phyloP scores from a whole-genome alignment of 1,140 invertebrate genomes.

The Drosophila mauritiana region DNA sequence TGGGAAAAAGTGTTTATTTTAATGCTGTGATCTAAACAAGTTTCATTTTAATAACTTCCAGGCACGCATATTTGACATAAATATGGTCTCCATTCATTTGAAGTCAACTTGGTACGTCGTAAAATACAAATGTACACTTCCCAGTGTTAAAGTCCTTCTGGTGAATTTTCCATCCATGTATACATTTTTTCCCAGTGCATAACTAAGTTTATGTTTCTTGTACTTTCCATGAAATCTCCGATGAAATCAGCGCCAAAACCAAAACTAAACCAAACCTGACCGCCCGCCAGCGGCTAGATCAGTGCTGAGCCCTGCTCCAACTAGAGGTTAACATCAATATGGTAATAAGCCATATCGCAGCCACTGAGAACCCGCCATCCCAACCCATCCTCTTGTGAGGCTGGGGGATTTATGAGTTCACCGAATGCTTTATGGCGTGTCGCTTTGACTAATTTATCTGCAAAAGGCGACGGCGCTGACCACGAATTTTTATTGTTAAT shows the following conservation, averaged over 20 bases:
- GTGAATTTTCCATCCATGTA: too few relatives aligned
- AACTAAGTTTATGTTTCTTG: slow-evolving; percentile 22
- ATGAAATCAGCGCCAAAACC: slow-evolving; percentile 72
- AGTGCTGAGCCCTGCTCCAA: slow-evolving; percentile 59
- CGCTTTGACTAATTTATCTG: slow-evolving; percentile 84
- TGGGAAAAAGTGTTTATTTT: background rate
- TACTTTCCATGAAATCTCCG: slow-evolving; percentile 60
- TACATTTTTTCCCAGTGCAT: slow-evolving; percentile 32
- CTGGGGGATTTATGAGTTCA: slow-evolving; percentile 79
- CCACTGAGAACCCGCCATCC: slow-evolving; percentile 36
- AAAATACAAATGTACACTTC: too few relatives aligned
- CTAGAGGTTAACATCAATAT: slow-evolving; percentile 74
- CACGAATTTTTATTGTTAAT: slow-evolving; percentile 78
- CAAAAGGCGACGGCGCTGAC: slow-evolving; percentile 53
- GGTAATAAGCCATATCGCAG: slow-evolving; percentile 68
- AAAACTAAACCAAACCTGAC: slow-evolving; percentile 43
- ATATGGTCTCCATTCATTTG: background rate
- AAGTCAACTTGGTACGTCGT: too few relatives aligned
- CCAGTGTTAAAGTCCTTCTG: too few relatives aligned
- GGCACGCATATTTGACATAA: too few relatives aligned
- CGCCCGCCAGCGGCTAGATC: slow-evolving; percentile 68
- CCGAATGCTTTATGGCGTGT: slow-evolving; percentile 83
- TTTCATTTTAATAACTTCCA: too few relatives aligned
- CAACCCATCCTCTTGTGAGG: slow-evolving; percentile 32
- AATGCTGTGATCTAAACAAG: too few relatives aligned